Conservation (phyloP, 2,113 vertebrate species). For the Mobula hypostoma region DNA sequence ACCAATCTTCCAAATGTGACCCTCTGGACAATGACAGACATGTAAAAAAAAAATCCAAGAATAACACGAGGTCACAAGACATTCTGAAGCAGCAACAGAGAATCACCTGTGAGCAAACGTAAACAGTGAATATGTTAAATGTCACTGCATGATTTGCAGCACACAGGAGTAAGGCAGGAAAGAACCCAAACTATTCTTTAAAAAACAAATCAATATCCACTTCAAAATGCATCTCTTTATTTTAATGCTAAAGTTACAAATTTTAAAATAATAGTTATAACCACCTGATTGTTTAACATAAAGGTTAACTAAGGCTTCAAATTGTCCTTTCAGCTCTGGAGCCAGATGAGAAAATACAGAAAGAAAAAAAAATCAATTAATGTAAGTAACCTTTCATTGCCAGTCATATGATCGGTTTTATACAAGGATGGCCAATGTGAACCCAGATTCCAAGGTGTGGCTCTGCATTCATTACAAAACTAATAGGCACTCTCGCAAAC, state of each 20-base stretch:
- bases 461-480: not conserved
- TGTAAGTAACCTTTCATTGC: not conserved
- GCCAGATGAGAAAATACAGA: not conserved
- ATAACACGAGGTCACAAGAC: not conserved
- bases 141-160: not conserved
- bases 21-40: not conserved
- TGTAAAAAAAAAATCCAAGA: not conserved
- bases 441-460: not conserved
- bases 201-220: not conserved
- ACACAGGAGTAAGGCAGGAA: not conserved
- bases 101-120: not conserved
- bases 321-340: not conserved
- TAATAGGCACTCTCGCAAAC: not conserved
- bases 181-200: not conserved
- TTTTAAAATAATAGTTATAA: not conserved
- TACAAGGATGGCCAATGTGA: not conserved
- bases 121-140: not conserved
- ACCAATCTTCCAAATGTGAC: not conserved
- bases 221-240: not conserved
- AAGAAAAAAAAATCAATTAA: slow-evolving; percentile 1
- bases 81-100: not conserved
- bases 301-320: too few relatives aligned
- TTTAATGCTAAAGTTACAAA: not conserved
- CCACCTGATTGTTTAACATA: too few relatives aligned
- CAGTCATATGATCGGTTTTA: not conserved